Evolutionary conservation across 1,140 invertebrate species (phyloP).

Genomic region (Penaeus vannamei): DNA sequence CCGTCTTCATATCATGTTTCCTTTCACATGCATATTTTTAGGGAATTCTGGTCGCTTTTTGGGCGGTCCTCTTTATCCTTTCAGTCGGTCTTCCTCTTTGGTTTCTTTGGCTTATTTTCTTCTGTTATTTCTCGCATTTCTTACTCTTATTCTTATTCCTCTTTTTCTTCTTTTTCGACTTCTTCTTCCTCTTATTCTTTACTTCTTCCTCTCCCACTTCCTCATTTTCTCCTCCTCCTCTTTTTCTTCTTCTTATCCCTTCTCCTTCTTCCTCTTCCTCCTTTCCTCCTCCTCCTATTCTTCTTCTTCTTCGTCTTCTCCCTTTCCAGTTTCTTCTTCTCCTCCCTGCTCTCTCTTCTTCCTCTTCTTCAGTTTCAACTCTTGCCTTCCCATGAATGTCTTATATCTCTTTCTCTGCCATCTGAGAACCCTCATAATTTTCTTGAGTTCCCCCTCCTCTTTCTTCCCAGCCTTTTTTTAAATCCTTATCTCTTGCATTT

Average conservation of each 20-base stretch:
- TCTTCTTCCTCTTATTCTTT: background rate
- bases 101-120: background rate
- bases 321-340: constrained; percentile 2
- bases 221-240: background rate
- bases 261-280: background rate
- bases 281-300: background rate
- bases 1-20: too few species aligned
- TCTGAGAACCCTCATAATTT: background rate
- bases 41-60: too few species aligned
- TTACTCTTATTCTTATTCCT: background rate
- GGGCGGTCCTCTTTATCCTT: background rate
- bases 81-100: background rate
- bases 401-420: background rate
- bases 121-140: background rate
- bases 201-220: background rate
- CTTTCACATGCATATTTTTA: too few species aligned
- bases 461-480: background rate
- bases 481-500: background rate
- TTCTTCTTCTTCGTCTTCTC: too few species aligned
- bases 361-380: background rate
- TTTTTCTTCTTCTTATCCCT: background rate
- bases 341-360: background rate
- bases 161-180: background rate
- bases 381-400: too few species aligned
- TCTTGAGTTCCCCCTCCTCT: background rate